phyloP scores from a whole-genome alignment of 2,113 vertebrate species.

The Percopsis transmontana region DNA sequence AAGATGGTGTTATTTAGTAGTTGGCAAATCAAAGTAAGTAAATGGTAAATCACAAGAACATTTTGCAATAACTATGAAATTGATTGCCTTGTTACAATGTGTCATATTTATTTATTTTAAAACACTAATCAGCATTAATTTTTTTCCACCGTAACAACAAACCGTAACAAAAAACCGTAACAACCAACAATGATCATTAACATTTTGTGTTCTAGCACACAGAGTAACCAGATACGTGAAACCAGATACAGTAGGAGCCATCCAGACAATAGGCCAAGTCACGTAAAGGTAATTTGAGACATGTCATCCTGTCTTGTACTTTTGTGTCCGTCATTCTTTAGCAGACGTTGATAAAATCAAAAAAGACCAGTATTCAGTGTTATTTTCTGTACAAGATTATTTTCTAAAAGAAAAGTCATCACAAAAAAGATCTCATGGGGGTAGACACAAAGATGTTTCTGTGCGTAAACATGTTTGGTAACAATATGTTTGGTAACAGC shows the following conservation, averaged over 20 bases:
- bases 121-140: too few relatives aligned
- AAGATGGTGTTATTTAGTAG: too few relatives aligned
- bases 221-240: constrained; percentile 18
- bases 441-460: constrained; percentile 8
- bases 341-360: constrained; percentile 5
- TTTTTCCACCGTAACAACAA: too few relatives aligned
- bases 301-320: background rate
- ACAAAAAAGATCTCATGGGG: constrained; percentile 2
- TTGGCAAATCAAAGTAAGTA: too few relatives aligned
- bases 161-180: too few relatives aligned
- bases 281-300: background rate
- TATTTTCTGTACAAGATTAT: background rate
- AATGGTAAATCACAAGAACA: too few relatives aligned
- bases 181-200: too few relatives aligned
- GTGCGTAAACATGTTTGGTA: constrained; percentile 12
- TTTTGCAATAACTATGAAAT: too few relatives aligned
- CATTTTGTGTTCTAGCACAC: background rate
- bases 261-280: constrained; percentile 9
- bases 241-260: background rate
- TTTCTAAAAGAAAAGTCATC: constrained; percentile 6
- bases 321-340: constrained; percentile 1
- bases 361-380: constrained; percentile 3
- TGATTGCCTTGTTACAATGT: too few relatives aligned
- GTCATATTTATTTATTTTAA: too few relatives aligned
- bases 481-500: too few relatives aligned